Evolutionary conservation across 2,797 vertebrate genomes (phyloP), one percentile per base, ranked within the genome.

Genomic region (Acanthurus lineatus): DNA sequence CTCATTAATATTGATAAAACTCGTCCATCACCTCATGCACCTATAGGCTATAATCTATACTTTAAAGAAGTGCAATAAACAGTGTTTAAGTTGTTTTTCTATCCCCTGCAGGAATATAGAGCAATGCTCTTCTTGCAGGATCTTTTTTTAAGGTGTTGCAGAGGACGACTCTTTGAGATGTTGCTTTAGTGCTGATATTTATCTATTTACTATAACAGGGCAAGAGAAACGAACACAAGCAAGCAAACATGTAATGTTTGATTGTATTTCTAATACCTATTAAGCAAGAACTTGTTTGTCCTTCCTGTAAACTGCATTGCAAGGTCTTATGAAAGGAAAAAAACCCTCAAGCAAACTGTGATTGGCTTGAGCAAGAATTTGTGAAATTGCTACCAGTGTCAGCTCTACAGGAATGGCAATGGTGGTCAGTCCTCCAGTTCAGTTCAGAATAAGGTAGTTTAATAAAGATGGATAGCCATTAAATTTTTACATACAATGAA

Each of bases 1-100:
- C 9, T 4, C 40, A 44, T 1, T 62, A 17, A 19, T 69, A 48
- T 25, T 60, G 12, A 35, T 35, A 35, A 35, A 35, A 60, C n/a
- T 14, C 35, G 6, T 5, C 5, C 9, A 59, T 63, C 28, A 56
- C 32, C 61, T 69, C 20, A 1, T 20, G 9, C 14, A 7, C 4
- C 32, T 35, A 35, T 35, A 35, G 32, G 32, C 2, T 9, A 48
- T 28, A 63, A 57, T 48, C 35, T 69, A 20, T 22, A 9, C 48
- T 73, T 73, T 51, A 57, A 16, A 81, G 20, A 73, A 38, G 12
- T 17, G 2, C n/a, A 16, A 51, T 54, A 35, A 73, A 63, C 20
- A 42, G 57, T 88, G 88, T 89, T 73, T 49, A 45, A 63, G 63
- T 77, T 53, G 57, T 89, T 84, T 88, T 70, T 54, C 87, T 89